Conservation (phyloP, 2,797 vertebrate genomes). For the Lophius americanus region DNA sequence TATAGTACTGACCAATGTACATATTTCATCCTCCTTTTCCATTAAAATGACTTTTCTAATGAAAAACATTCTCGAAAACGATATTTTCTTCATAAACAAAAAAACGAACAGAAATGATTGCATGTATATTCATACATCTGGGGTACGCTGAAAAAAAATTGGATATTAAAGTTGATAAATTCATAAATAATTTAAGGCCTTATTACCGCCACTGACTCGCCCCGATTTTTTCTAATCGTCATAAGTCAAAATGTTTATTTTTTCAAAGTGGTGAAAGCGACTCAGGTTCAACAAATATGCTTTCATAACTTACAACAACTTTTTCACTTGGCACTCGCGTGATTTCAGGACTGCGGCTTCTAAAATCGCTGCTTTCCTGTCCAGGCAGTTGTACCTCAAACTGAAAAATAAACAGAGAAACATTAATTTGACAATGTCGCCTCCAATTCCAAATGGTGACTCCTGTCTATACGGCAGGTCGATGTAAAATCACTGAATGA, state of each 20-base stretch:
- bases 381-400: constrained; percentile 78
- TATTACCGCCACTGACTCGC: too few species aligned
- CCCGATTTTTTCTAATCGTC: too few species aligned
- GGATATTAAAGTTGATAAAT: too few species aligned
- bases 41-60: too few species aligned
- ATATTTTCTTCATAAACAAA: too few species aligned
- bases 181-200: too few species aligned
- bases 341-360: constrained; percentile 73
- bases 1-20: too few species aligned
- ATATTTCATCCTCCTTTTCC: too few species aligned
- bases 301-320: constrained; percentile 71
- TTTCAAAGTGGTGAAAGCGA: not conserved
- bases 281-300: not conserved
- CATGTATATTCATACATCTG: too few species aligned
- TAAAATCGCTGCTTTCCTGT: constrained; percentile 67
- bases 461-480: not conserved
- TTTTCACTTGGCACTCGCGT: constrained; percentile 71
- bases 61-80: too few species aligned
- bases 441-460: not conserved
- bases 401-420: constrained; percentile 47
- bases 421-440: not conserved
- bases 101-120: too few species aligned
- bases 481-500: not conserved
- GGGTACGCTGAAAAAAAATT: too few species aligned
- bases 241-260: not conserved